Evolutionary conservation across 2,888 invertebrate genomes (phyloP).

Genomic region (Diaprepes abbreviatus): DNA sequence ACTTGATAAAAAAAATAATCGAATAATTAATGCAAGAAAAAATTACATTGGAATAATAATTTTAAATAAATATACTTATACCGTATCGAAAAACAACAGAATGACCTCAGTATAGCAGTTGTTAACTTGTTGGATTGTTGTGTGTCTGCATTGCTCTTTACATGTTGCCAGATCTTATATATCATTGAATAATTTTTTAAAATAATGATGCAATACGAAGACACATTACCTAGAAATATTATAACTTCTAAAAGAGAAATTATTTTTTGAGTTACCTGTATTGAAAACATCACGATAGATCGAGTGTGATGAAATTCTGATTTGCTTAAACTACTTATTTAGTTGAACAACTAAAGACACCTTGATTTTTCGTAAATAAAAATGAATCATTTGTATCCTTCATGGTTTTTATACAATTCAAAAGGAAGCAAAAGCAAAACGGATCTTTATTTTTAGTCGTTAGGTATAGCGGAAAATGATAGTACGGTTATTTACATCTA

Average conservation of each 20-base stretch:
- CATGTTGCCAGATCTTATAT: conserved; percentile 24
- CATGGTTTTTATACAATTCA: neutral
- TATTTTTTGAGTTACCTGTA: neutral
- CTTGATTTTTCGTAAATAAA: conserved; percentile 6
- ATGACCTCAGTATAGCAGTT: conserved; percentile 24
- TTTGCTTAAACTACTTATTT: neutral
- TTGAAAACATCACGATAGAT: neutral
- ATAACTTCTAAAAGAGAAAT: neutral
- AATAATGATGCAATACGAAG: conserved; percentile 20
- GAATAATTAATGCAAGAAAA: neutral
- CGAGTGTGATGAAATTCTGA: neutral
- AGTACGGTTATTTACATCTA: no score
- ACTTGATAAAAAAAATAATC: no score
- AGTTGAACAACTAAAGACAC: neutral
- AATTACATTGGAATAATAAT: conserved; percentile 4
- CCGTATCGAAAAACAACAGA: conserved; percentile 22
- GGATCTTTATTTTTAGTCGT: neutral
- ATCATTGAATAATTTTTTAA: conserved; percentile 3
- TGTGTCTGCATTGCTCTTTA: conserved; percentile 13
- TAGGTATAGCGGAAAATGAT: neutral
- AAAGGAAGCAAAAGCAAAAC: conserved; percentile 4
- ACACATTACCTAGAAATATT: neutral
- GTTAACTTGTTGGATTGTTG: conserved; percentile 30
- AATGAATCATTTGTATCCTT: conserved; percentile 4
- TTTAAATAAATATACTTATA: neutral